Base-by-base conservation (phyloP, 2,113 vertebrate species). In the Tringa solitaria region DNA sequence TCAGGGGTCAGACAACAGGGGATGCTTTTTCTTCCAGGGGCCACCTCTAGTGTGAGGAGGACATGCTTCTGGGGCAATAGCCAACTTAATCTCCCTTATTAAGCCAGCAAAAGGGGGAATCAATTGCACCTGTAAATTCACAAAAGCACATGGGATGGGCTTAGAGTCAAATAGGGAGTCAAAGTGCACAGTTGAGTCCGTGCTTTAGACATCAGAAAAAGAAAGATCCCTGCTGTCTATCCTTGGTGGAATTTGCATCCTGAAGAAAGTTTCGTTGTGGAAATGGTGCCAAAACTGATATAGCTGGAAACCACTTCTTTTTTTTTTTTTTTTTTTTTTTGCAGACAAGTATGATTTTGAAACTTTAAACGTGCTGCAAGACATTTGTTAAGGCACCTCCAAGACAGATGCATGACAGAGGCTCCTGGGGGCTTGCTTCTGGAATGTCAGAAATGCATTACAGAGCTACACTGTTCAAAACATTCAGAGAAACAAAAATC, bases 361-460 rank as follows among this genome's bases (percentile, higher is more conserved):
- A 74, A 76, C 23, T 46, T 26, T 41, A 77, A 85, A 90, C 1
- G 0, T 82, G 59, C n/a, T 43, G 41, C 57, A 65, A 53, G 46
- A 94, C 23, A 67, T 78, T 85, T 90, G 16, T 90, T 78, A 74
- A 86, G 64, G 53, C 63, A 70, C 14, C 35, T 84, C n/a, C 64
- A 89, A 46, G 37, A 69, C 50, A 94, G 75, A 96, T 59, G 61
- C 22, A 33, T 63, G 84, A 57, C 37, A 83, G 70, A 93, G 54
- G n/a, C 37, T 94, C 76, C 93, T 46, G n/a, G 9, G 43, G 27
- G 16, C 32, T 92, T 86, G 54, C 10, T 81, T 74, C 73, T 88
- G 90, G 90, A 88, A 92, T 93, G 84, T 50, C 72, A 96, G 72
- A 80, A 83, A 77, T 69, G 79, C 50, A 46, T 54, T 85, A 86